Evolutionary conservation across 2,797 vertebrate species (phyloP).

Genomic region (Vultur gryphus): DNA sequence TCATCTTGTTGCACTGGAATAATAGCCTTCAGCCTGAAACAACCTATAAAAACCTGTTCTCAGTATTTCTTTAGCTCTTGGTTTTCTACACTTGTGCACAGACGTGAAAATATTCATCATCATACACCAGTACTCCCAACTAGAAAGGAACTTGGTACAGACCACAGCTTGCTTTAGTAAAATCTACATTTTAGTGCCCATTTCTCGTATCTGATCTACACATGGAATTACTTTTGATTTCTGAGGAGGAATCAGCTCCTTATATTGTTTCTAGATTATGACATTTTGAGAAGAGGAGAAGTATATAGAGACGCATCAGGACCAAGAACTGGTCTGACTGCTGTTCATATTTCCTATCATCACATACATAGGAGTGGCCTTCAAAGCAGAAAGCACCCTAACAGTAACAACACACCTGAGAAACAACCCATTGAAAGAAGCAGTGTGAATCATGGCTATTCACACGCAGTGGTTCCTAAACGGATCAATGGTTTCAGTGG

Average conservation of each 20-base stretch:
- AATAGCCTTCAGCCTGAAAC: background rate
- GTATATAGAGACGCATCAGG: background rate
- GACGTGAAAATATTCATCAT: background rate
- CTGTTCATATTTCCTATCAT: background rate
- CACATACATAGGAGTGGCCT: background rate
- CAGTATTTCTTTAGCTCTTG: background rate
- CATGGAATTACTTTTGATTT: background rate
- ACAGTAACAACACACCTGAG: background rate
- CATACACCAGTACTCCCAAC: background rate
- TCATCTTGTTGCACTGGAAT: background rate
- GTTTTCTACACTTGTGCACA: background rate
- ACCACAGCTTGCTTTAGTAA: background rate
- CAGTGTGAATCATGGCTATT: background rate
- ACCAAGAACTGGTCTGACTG: background rate
- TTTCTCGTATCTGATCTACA: background rate
- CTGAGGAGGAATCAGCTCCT: background rate
- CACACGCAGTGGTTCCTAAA: background rate
- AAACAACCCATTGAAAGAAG: background rate
- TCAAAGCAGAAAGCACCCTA: background rate
- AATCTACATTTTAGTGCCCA: background rate
- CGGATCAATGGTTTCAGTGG: background rate
- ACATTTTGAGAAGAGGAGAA: background rate
- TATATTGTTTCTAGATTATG: background rate
- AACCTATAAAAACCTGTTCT: background rate
- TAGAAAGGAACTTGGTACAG: background rate